phyloP scores from a whole-genome alignment of 2,888 invertebrate species.

The Cyclophora punctaria region DNA sequence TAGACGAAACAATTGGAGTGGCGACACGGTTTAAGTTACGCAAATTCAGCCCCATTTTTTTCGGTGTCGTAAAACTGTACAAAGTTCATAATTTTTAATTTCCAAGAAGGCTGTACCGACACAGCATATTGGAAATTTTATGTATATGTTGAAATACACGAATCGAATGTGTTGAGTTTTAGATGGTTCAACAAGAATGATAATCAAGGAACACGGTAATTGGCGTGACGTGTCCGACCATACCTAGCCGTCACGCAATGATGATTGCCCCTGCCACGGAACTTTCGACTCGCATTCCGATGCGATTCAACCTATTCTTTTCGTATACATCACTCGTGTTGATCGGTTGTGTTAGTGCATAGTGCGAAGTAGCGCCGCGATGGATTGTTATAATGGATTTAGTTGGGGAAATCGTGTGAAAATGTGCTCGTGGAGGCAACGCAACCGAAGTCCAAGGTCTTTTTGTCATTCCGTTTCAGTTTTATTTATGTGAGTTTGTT shows the following conservation, averaged over 20 bases:
- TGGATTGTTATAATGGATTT: constrained; percentile 34
- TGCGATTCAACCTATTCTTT: constrained; percentile 28
- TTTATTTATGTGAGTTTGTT: constrained; percentile 28
- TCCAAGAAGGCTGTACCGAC: too few species aligned
- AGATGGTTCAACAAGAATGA: constrained; percentile 41
- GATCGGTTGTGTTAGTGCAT: constrained; percentile 28
- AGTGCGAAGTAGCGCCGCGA: constrained; percentile 38
- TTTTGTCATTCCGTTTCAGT: constrained; percentile 42
- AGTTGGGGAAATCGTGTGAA: constrained; percentile 27
- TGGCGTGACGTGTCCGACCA: constrained; percentile 48
- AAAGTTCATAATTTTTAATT: constrained; percentile 6
- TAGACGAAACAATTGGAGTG: constrained; percentile 10
- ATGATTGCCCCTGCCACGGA: constrained; percentile 53
- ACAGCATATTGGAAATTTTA: constrained; percentile 10
- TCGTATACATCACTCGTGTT: constrained; percentile 30
- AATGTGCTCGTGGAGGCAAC: constrained; percentile 37
- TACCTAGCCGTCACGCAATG: constrained; percentile 59
- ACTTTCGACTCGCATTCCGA: constrained; percentile 36
- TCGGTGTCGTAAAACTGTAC: constrained; percentile 1
- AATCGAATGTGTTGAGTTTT: constrained; percentile 30
- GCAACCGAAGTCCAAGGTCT: constrained; percentile 59
- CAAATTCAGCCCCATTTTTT: constrained; percentile 3
- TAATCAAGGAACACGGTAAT: constrained; percentile 54
- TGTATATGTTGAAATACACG: constrained; percentile 9
- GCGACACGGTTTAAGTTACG: constrained; percentile 9